Percentiles rank a stretch among this genome's conserved stretches.
Conservation (phyloP, 2,797 vertebrate species). For the Betta splendens region DNA sequence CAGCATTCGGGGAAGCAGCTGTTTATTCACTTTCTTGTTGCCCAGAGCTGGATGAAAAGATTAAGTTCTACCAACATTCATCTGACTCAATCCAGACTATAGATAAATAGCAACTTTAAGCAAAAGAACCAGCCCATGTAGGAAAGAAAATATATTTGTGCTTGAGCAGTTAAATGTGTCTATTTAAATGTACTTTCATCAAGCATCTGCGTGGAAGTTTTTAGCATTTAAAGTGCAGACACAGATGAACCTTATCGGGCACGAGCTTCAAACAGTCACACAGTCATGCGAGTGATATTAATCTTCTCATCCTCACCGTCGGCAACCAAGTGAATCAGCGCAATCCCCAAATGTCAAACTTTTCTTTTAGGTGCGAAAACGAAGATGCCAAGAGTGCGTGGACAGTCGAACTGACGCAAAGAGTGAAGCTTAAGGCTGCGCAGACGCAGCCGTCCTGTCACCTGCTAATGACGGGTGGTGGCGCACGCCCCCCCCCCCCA, state of each 20-base stretch:
- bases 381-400: constrained; percentile 18
- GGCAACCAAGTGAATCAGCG: background rate
- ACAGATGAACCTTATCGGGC: background rate
- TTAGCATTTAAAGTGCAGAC: background rate
- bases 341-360: constrained; percentile 26
- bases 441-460: constrained; percentile 34
- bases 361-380: constrained; percentile 17
- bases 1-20: constrained; percentile 30
- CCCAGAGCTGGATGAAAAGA: background rate
- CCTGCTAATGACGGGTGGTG: constrained; percentile 22
- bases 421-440: constrained; percentile 36
- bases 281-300: background rate
- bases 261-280: background rate
- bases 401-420: constrained; percentile 33
- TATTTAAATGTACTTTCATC: background rate
- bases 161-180: background rate
- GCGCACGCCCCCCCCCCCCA: constrained; percentile 3
- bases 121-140: too few species aligned
- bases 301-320: constrained; percentile 7
- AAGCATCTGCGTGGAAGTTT: too few species aligned
- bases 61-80: background rate
- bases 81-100: background rate
- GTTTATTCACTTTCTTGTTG: background rate
- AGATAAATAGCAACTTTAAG: too few species aligned
- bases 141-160: too few species aligned